Base-by-base conservation (phyloP, 2,797 vertebrate species). In the Buceros bicornis region DNA sequence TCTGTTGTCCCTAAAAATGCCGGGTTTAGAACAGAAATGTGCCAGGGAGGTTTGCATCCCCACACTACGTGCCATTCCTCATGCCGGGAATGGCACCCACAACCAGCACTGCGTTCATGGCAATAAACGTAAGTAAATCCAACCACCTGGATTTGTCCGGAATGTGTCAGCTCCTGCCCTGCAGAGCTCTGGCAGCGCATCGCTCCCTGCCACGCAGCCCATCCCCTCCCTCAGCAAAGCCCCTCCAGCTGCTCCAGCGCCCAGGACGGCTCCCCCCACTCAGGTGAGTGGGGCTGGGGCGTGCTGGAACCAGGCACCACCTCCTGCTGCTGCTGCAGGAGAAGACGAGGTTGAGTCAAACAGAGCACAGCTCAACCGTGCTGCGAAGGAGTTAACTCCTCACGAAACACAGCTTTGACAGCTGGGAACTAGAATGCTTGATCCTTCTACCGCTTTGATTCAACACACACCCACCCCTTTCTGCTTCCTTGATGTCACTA, bases 401-500 rank as follows among this genome's bases (percentile, higher is more conserved):
- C 0, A 0, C 1, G 3, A 31, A 76, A 35, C 1, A 20, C 37
- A 67, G 37, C 58, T 65, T 61, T 50, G 5, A 5, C 20, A n/a
- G 71, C 62, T 28, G 40, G 58, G 15, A n/a, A 33, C 22, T 1
- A 0, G 37, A 74, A 70, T 25, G 16, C 56, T 53, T 42, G 35
- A 37, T 80, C 64, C 90, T 66, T 72, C 26, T 19, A 26, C 60
- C 1, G 31, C 95, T 15, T 29, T 5, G 69, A 67, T 78, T 70
- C 93, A 70, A 37, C 65, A 31, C 70, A 9, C 72, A 7, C 87
- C 64, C 86, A 35, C 81, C 57, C 48, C 0, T 33, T 93, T 42
- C 74, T 82, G 8, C 64, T 94, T 92, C 95, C 94, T 86, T 85
- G 92, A 91, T 93, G 95, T 96, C 95, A 92, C 71, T 8, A 5